Evolutionary conservation across 35 echinoderm and acorn worm species (phyloP), one percentile per base, ranked within the genome.

Genomic region (Ophioderma brevispina): DNA sequence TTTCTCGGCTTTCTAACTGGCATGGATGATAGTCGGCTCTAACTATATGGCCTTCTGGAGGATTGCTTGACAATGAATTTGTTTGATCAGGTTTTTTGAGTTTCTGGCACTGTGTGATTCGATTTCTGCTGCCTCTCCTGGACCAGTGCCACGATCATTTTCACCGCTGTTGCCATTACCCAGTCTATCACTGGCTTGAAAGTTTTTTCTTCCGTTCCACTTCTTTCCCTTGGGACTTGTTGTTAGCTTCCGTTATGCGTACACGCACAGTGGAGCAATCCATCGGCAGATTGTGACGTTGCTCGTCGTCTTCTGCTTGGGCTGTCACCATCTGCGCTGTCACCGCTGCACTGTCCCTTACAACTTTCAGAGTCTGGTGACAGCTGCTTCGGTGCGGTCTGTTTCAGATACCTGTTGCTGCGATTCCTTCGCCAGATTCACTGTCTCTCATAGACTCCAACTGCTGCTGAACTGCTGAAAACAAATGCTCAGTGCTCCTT

Each of bases 401-500:
- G 59, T 70, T 30, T 25, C 59, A 25, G 59, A 13, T 70, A 1
- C 15, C 1, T 70, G 17, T 15, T 25, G 15, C 15, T 18, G 23
- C 17, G n/a, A 15, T 70, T 70, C n/a, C 59, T 70, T 6, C 17
- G 59, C 59, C 4, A 15, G 59, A 70, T 25, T 70, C 59, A 25
- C n/a, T 1, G 28, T 70, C 59, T 70, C 59, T 70, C 59, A 70
- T 25, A 70, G 59, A 70, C 59, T 70, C 59, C 23, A 70, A 70
- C n/a, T 70, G 59, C 59, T 70, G 59, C 23, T 70, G 59, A 70
- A 70, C 59, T 18, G 59, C 59, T 70, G 59, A 70, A 70, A 70
- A 70, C 23, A 70, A 70, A 25, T 70, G 59, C 23, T 70, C 59
- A 25, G 59, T 25, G 46, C 46, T 52, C 46, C 46, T 52, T 52